phyloP scores from a whole-genome alignment of 2,113 vertebrate species.

The Ramphastos sulfuratus region DNA sequence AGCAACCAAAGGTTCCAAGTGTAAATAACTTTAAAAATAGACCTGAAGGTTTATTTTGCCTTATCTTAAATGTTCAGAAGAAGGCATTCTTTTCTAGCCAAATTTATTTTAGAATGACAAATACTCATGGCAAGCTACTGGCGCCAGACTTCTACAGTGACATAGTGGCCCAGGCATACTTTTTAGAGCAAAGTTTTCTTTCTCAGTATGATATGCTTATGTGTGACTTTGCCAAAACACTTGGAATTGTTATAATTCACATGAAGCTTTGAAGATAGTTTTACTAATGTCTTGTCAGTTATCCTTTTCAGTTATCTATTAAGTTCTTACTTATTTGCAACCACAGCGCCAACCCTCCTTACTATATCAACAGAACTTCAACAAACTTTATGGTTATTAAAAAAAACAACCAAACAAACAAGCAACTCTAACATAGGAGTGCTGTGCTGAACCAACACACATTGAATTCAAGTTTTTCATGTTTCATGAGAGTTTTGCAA shows the following conservation, averaged over 20 bases:
- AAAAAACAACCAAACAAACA: neutral
- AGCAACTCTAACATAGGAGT: neutral
- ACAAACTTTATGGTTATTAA: neutral
- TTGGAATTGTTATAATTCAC: neutral
- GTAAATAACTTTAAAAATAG: neutral
- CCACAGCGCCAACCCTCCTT: neutral
- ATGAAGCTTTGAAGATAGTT: neutral
- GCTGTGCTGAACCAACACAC: neutral
- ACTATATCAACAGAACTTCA: conserved; percentile 4
- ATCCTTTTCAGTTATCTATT: neutral
- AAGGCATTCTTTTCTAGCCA: neutral
- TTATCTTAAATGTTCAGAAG: neutral
- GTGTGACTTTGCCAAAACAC: neutral
- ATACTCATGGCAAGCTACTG: neutral
- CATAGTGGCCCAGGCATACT: neutral
- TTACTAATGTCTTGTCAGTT: neutral
- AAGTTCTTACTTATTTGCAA: neutral
- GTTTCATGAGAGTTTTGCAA: neutral
- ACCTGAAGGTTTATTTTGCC: neutral
- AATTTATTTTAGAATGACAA: conserved; percentile 5
- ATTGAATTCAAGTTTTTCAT: conserved; percentile 12
- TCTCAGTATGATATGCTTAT: neutral
- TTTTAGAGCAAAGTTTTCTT: neutral
- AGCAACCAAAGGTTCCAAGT: fast-evolving
- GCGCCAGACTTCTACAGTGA: neutral